A percentile compares a stretch with the other conserved stretches of the same genome.
Evolutionary conservation across 2,113 vertebrate species (phyloP).

Genomic region (Toxostoma redivivum): DNA sequence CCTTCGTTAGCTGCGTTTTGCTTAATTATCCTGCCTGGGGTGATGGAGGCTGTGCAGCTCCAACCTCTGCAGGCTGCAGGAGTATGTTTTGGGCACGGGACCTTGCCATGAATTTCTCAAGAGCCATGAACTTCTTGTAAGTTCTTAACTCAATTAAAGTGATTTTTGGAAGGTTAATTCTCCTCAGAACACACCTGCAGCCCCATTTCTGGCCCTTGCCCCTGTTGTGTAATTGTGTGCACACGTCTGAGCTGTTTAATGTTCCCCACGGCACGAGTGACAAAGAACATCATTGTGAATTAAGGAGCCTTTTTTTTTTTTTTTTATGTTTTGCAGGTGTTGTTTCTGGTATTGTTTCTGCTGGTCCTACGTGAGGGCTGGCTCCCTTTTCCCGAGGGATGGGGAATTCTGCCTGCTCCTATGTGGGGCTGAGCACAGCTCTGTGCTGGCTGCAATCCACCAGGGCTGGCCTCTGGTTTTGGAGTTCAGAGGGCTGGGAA

Average conservation of each 20-base stretch:
- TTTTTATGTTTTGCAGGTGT: neutral
- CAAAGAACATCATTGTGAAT: neutral
- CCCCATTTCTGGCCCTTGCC: neutral
- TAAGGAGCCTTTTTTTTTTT: neutral
- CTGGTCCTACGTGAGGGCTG: neutral
- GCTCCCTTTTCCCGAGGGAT: neutral
- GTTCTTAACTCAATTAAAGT: neutral
- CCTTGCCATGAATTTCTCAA: neutral
- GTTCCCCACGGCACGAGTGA: neutral
- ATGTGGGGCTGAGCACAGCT: neutral
- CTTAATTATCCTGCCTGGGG: neutral
- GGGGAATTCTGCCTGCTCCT: neutral
- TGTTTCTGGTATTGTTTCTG: neutral
- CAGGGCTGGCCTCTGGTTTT: accelerated
- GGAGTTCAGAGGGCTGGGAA: neutral
- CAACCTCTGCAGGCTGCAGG: accelerated
- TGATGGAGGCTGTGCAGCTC: neutral
- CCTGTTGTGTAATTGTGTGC: neutral
- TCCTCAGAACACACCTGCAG: neutral
- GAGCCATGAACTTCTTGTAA: neutral
- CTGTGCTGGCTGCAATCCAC: neutral
- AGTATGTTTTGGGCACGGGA: no score
- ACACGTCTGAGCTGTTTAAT: neutral
- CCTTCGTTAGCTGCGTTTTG: accelerated
- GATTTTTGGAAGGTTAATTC: neutral